Evolutionary conservation across 2,888 invertebrate genomes (phyloP).

Genomic region (Dryobota labecula): DNA sequence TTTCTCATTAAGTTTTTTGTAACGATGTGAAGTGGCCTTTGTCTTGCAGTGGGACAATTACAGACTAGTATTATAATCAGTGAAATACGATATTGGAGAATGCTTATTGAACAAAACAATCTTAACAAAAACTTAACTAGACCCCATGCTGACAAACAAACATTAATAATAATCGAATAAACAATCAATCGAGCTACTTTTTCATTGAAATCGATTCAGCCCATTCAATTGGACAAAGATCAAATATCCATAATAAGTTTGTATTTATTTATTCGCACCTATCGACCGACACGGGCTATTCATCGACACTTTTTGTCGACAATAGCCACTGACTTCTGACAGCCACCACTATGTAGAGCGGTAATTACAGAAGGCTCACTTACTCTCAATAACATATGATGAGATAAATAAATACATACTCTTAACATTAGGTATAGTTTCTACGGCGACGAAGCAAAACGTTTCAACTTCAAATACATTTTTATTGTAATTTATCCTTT

Average conservation of each 20-base stretch:
- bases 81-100: slow-evolving; percentile 37
- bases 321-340: slow-evolving; percentile 45
- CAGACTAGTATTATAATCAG: slow-evolving; percentile 17
- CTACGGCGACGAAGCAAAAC: not conserved
- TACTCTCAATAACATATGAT: too few species aligned
- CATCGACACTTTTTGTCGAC: slow-evolving; percentile 57
- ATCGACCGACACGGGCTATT: slow-evolving; percentile 59
- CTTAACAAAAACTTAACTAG: slow-evolving; percentile 33
- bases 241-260: slow-evolving; percentile 34
- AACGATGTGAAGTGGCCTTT: not conserved
- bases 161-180: slow-evolving; percentile 50
- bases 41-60: not conserved
- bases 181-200: slow-evolving; percentile 45
- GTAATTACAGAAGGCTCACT: slow-evolving; percentile 18
- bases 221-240: slow-evolving; percentile 45
- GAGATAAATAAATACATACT: not conserved
- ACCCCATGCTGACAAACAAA: slow-evolving; percentile 43
- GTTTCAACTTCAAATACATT: not conserved
- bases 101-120: slow-evolving; percentile 12
- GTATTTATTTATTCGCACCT: slow-evolving; percentile 46
- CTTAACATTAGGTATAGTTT: not conserved
- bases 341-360: not conserved
- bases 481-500: not conserved
- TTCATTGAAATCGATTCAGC: slow-evolving; percentile 36
- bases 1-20: not conserved